phyloP scores from a whole-genome alignment of 2,888 invertebrate genomes.

The Pimpla rufipes region DNA sequence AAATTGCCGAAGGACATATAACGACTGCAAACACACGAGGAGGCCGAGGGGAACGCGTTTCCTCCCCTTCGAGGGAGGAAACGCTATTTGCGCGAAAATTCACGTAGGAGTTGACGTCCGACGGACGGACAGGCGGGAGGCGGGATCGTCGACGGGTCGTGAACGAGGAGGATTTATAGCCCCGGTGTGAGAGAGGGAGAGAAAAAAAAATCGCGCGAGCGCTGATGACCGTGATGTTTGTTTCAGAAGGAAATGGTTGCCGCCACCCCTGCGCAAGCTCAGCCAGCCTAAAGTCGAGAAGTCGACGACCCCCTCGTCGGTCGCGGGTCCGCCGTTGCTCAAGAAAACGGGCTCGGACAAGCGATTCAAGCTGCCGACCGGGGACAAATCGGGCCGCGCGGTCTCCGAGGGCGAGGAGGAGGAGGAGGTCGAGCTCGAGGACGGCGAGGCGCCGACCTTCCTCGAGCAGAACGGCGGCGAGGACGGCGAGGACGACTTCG shows the following conservation, averaged over 20 bases:
- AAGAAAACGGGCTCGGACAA: constrained; percentile 94
- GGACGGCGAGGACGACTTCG: constrained; percentile 93
- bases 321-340: constrained; percentile 86
- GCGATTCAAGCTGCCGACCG: constrained; percentile 90
- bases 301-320: constrained; percentile 77
- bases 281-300: constrained; percentile 96
- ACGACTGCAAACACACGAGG: constrained; percentile 5
- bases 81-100: constrained; percentile 13
- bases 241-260: constrained; percentile 95
- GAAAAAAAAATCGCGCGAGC: too few relatives aligned
- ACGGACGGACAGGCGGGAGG: not conserved
- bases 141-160: not conserved
- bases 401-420: constrained; percentile 82
- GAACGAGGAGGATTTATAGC: constrained; percentile 18
- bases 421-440: constrained; percentile 81
- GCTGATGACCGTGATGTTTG: constrained; percentile 14
- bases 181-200: too few relatives aligned
- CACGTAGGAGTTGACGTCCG: constrained; percentile 21
- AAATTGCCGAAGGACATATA: constrained; percentile 17
- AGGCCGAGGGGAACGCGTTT: not conserved
- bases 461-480: constrained; percentile 88
- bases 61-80: too few relatives aligned
- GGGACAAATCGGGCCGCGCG: constrained; percentile 77
- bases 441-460: constrained; percentile 78
- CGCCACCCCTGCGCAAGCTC: constrained; percentile 94